A percentile compares a stretch with the other conserved stretches of the same genome.
These are phyloP conservation scores for Pemphredon lugubris DNA, from an alignment of 2,888 invertebrate species.

Conservation along the genomic window DNA sequence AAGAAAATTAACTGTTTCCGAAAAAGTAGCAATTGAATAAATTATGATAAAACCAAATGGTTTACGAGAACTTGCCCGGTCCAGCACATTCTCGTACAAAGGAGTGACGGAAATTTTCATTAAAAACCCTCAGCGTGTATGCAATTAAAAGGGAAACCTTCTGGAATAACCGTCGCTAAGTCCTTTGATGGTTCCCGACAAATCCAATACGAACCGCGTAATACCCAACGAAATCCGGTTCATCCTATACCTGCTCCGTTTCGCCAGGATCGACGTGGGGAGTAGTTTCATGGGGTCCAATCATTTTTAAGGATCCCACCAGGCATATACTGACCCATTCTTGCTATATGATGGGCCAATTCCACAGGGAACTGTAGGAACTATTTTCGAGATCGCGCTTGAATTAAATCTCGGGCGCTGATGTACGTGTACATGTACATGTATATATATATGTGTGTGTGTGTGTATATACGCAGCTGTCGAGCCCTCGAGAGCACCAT, in stretches of 20 bases:
- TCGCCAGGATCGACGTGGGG: constrained; percentile 20
- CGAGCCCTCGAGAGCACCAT: constrained; percentile 45
- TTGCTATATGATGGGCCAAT: constrained; percentile 36
- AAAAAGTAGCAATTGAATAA: too few relatives aligned
- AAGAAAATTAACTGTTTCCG: too few relatives aligned
- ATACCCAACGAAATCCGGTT: constrained; percentile 33
- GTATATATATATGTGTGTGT: too few relatives aligned
- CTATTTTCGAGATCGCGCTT: constrained; percentile 57
- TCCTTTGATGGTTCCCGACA: neutral
- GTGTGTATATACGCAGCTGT: constrained; percentile 36
- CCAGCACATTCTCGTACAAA: too few relatives aligned
- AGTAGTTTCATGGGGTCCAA: constrained; percentile 63
- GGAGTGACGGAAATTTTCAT: too few relatives aligned
- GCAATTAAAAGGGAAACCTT: too few relatives aligned
- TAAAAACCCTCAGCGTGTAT: too few relatives aligned
- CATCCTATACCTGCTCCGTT: constrained; percentile 16
- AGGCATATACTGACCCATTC: constrained; percentile 49
- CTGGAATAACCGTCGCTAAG: too few relatives aligned
- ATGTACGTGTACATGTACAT: constrained; percentile 10
- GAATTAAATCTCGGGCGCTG: constrained; percentile 55
- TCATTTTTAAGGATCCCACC: constrained; percentile 70
- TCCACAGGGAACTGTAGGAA: constrained; percentile 27
- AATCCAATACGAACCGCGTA: neutral
- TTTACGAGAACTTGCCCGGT: too few relatives aligned
- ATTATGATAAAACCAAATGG: too few relatives aligned